Conservation (phyloP, 2,888 invertebrate genomes). For the Polyommatus icarus region DNA sequence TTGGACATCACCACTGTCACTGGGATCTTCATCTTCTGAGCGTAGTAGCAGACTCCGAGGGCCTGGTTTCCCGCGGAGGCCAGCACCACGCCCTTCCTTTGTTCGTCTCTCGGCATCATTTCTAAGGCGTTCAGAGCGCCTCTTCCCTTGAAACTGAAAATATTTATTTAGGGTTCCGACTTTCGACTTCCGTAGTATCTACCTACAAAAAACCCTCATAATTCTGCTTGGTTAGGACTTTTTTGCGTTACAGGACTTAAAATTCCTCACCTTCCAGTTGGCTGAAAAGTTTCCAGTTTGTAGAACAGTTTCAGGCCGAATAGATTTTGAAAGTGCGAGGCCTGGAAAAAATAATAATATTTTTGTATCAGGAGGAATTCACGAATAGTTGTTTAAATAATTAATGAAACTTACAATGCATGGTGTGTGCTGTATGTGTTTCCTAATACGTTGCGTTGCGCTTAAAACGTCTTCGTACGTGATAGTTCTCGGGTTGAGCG, state of each 20-base stretch:
- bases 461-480: conserved; percentile 56
- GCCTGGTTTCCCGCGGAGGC: conserved; percentile 88
- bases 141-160: conserved; percentile 85
- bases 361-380: not conserved
- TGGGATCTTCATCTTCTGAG: conserved; percentile 79
- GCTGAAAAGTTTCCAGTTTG: conserved; percentile 45
- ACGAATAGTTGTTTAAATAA: not conserved
- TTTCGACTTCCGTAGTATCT: no score
- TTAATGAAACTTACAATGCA: conserved; percentile 51
- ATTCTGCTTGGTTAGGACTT: not conserved
- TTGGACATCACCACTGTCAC: conserved; percentile 85
- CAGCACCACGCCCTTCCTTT: conserved; percentile 82
- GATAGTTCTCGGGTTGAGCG: conserved; percentile 59
- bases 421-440: conserved; percentile 53
- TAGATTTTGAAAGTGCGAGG: conserved; percentile 55
- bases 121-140: conserved; percentile 83
- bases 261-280: conserved; percentile 44
- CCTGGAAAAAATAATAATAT: conserved; percentile 47
- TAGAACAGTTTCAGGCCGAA: conserved; percentile 49
- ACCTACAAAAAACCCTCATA: no score
- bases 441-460: conserved; percentile 50
- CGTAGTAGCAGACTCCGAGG: conserved; percentile 83
- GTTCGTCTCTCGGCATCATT: conserved; percentile 79
- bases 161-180: not conserved
- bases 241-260: not conserved